phyloP scores from a whole-genome alignment of 2,888 invertebrate species.

The Acleris holmiana region DNA sequence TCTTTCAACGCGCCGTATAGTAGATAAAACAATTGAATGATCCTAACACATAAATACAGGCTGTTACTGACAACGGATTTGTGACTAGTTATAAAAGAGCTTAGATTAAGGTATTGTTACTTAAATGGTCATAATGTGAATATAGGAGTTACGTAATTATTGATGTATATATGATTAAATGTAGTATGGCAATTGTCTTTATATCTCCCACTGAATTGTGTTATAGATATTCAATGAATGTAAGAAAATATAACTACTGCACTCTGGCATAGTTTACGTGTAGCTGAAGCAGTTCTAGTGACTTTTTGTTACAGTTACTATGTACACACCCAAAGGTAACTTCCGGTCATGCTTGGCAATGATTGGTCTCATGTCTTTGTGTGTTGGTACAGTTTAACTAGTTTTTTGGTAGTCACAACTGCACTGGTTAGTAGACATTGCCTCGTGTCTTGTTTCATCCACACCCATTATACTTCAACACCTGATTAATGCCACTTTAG shows the following conservation, averaged over 20 bases:
- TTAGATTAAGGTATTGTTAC: conserved; percentile 73
- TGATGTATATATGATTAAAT: conserved; percentile 62
- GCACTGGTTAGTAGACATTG: background rate
- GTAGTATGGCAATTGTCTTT: conserved; percentile 57
- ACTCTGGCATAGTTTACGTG: too few species aligned
- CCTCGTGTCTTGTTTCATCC: background rate
- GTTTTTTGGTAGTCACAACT: background rate
- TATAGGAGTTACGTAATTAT: conserved; percentile 75
- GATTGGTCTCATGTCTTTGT: background rate
- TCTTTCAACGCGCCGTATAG: conserved; percentile 28
- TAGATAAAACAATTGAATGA: conserved; percentile 48
- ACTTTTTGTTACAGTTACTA: background rate
- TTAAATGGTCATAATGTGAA: conserved; percentile 71
- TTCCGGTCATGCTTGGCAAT: conserved; percentile 6
- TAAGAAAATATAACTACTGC: too few species aligned
- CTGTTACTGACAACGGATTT: conserved; percentile 82
- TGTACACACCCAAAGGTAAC: background rate
- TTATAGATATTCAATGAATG: conserved; percentile 41
- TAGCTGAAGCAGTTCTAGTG: too few species aligned
- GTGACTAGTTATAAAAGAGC: conserved; percentile 68
- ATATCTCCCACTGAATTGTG: conserved; percentile 55
- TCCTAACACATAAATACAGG: conserved; percentile 68
- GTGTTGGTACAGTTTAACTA: background rate
- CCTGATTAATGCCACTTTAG: background rate
- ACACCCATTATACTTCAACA: background rate